A percentile compares a stretch with the other conserved stretches of the same genome.
Evolutionary conservation across 2,888 invertebrate species (phyloP).

Genomic region (Stenurella melanura): DNA sequence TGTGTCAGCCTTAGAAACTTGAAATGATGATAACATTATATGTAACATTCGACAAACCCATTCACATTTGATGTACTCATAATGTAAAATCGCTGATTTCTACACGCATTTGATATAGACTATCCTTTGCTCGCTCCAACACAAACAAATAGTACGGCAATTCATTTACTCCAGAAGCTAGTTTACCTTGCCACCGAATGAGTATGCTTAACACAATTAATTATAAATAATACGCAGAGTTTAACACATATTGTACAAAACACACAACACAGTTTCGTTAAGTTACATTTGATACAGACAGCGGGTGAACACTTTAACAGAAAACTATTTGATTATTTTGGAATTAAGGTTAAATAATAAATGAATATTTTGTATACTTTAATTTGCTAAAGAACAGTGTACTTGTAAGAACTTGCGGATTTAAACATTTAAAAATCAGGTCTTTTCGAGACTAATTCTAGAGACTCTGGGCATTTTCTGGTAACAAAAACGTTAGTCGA

Average conservation of each 20-base stretch:
- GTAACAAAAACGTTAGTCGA: too few species aligned
- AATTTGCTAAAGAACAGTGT: too few species aligned
- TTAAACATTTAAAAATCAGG: too few species aligned
- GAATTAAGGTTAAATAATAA: too few species aligned
- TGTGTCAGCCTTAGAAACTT: conserved; percentile 48
- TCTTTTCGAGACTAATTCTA: too few species aligned
- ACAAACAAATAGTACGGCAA: background rate
- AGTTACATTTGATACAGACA: too few species aligned
- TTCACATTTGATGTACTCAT: background rate
- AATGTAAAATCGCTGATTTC: background rate
- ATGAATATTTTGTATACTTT: too few species aligned
- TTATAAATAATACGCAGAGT: background rate
- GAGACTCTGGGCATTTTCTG: too few species aligned
- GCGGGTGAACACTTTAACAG: too few species aligned
- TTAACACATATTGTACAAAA: background rate
- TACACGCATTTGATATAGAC: background rate
- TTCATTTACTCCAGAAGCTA: background rate
- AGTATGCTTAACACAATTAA: background rate
- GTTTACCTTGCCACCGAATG: background rate
- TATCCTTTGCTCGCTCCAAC: background rate
- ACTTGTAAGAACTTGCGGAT: too few species aligned
- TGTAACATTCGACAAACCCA: conserved; percentile 1
- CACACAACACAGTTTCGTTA: background rate
- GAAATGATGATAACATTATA: conserved; percentile 32
- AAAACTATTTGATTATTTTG: too few species aligned